Conservation (phyloP, 2,113 vertebrate genomes). For the Embiotoca jacksoni region DNA sequence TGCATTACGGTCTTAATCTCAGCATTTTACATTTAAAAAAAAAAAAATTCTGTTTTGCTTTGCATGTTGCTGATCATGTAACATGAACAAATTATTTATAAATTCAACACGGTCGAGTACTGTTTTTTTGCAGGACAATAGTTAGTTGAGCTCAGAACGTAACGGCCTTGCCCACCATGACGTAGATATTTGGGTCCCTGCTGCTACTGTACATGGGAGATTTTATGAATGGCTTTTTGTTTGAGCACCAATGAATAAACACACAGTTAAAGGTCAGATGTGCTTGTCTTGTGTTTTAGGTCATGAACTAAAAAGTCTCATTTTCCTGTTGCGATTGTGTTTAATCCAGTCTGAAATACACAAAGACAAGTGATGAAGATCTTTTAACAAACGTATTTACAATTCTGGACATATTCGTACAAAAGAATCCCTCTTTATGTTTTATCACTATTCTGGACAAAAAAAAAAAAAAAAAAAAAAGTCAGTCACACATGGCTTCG, state of each 20-base stretch:
- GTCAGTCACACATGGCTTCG: neutral
- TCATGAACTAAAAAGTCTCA: neutral
- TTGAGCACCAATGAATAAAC: constrained; percentile 76
- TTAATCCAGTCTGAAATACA: constrained; percentile 39
- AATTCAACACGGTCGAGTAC: constrained; percentile 48
- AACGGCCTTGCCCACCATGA: constrained; percentile 46
- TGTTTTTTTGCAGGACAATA: constrained; percentile 65
- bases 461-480: constrained; percentile 9
- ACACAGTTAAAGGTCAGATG: constrained; percentile 41
- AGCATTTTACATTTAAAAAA: constrained; percentile 66
- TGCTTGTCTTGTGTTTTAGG: constrained; percentile 8
- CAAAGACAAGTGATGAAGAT: neutral
- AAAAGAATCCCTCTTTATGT: neutral
- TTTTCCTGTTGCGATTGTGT: neutral
- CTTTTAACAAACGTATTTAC: constrained; percentile 48
- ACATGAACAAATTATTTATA: constrained; percentile 78
- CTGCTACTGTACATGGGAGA: constrained; percentile 57
- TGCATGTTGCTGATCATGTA: constrained; percentile 78
- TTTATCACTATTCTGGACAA: neutral
- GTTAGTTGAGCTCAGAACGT: constrained; percentile 49
- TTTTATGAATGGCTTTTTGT: constrained; percentile 74
- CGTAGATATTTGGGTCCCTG: constrained; percentile 47
- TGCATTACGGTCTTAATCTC: constrained; percentile 48
- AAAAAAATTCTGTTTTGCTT: constrained; percentile 55
- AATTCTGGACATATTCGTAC: neutral